Percentiles rank a stretch among this genome's conserved stretches.
phyloP scores from a whole-genome alignment of 2,797 vertebrate genomes.

The Rhinogobio ventralis region DNA sequence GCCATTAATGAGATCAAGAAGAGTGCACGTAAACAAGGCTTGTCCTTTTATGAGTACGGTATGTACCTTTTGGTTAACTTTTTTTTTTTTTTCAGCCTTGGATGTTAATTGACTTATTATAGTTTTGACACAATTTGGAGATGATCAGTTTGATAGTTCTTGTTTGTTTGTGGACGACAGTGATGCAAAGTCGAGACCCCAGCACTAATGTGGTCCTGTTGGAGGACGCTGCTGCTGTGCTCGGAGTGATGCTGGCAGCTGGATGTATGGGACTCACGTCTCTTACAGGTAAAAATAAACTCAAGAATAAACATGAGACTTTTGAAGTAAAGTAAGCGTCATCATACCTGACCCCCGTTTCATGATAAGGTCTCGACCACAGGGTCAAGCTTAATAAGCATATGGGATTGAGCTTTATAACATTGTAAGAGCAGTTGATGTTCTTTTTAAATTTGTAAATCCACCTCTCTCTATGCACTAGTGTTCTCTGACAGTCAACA shows the following conservation, averaged over 20 bases:
- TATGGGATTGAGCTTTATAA: slow-evolving; percentile 1
- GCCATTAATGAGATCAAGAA: slow-evolving; percentile 95
- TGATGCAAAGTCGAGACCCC: slow-evolving; percentile 94
- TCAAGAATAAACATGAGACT: background rate
- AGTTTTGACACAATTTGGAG: background rate
- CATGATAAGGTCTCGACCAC: background rate
- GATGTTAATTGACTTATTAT: background rate
- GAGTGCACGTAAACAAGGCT: slow-evolving; percentile 83
- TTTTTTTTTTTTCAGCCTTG: background rate
- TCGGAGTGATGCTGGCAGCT: slow-evolving; percentile 90
- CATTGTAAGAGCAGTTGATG: slow-evolving; percentile 18
- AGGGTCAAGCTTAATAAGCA: background rate
- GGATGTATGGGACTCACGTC: slow-evolving; percentile 97
- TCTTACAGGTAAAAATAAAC: slow-evolving; percentile 84
- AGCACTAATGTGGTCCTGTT: slow-evolving; percentile 97
- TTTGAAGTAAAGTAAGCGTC: background rate
- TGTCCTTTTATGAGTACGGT: slow-evolving; percentile 97
- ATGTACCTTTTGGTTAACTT: slow-evolving; percentile 65
- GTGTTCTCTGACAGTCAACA: background rate
- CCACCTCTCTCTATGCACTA: background rate
- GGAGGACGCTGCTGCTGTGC: slow-evolving; percentile 94
- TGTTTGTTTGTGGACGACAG: slow-evolving; percentile 70
- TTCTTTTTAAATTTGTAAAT: slow-evolving; percentile 27
- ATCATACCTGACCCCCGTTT: background rate
- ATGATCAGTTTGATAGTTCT: background rate